Evolutionary conservation across 2,797 vertebrate species (phyloP).

Genomic region (Ceyx erithaca): DNA sequence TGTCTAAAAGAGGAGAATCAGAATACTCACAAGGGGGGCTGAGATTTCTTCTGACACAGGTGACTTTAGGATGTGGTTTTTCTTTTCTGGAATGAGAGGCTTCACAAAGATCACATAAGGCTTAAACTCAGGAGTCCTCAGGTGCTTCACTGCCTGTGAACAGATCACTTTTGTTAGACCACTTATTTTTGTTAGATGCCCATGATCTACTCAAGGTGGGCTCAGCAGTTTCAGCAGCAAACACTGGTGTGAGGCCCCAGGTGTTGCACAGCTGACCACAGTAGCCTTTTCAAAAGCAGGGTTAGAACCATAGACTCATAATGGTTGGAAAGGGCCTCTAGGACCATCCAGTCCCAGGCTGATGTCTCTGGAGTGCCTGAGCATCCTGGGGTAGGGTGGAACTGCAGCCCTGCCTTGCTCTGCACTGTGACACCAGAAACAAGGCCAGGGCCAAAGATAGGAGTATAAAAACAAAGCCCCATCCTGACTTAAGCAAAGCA

Average conservation of each 20-base stretch:
- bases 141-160: slow-evolving; percentile 87
- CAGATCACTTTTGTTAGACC: not conserved
- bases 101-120: slow-evolving; percentile 91
- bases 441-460: not conserved
- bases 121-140: slow-evolving; percentile 90
- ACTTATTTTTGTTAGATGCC: not conserved
- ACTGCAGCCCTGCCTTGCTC: not conserved
- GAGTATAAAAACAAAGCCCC: not conserved
- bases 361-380: too few relatives aligned
- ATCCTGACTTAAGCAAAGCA: not conserved
- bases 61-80: slow-evolving; percentile 77
- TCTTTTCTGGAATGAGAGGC: slow-evolving; percentile 82
- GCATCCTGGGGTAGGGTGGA: not conserved
- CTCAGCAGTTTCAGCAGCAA: not conserved
- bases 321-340: too few relatives aligned
- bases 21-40: slow-evolving; percentile 66
- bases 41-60: slow-evolving; percentile 84
- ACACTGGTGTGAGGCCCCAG: not conserved
- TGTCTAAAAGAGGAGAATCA: not conserved
- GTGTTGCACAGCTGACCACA: not conserved
- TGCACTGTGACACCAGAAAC: not conserved
- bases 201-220: not conserved
- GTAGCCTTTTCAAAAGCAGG: not conserved
- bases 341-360: too few relatives aligned
- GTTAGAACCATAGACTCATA: not conserved